Evolutionary conservation across 2,113 vertebrate genomes (phyloP).

Genomic region (Gymnocephalus cernua): DNA sequence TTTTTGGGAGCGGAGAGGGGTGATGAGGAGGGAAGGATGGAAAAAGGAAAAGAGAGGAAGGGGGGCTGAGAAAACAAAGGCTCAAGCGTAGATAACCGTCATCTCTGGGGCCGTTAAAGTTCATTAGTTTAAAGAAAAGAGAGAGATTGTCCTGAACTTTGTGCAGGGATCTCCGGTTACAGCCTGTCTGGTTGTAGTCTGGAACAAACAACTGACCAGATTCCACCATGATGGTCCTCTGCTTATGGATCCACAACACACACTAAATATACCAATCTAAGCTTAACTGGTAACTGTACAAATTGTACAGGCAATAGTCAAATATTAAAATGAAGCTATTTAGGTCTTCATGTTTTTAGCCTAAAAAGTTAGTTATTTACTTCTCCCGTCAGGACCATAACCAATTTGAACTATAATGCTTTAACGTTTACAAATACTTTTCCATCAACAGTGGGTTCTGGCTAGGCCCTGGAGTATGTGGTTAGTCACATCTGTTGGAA

Average conservation of each 20-base stretch:
- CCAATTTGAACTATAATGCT: slow-evolving; percentile 30
- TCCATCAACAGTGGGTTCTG: slow-evolving; percentile 67
- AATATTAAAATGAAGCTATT: neutral
- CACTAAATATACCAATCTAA: neutral
- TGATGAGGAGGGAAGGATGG: slow-evolving; percentile 23
- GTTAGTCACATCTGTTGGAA: slow-evolving; percentile 68
- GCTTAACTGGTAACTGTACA: neutral
- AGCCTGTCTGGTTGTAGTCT: slow-evolving; percentile 49
- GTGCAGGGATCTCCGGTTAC: slow-evolving; percentile 51
- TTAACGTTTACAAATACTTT: slow-evolving; percentile 58
- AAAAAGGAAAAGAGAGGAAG: neutral
- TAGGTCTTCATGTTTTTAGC: slow-evolving; percentile 11
- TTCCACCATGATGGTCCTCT: slow-evolving; percentile 4
- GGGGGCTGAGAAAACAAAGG: slow-evolving; percentile 22
- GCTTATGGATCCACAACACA: slow-evolving; percentile 18
- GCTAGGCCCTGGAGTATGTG: slow-evolving; percentile 55
- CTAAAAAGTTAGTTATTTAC: slow-evolving; percentile 20
- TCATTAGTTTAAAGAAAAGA: slow-evolving; percentile 19
- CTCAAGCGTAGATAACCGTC: slow-evolving; percentile 27
- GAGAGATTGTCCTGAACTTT: slow-evolving; percentile 43
- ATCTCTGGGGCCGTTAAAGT: slow-evolving; percentile 38
- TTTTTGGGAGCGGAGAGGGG: neutral
- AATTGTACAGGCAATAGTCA: neutral
- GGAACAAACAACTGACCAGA: slow-evolving; percentile 20
- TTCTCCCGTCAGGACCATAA: slow-evolving; percentile 26